Evolutionary conservation across 2,797 vertebrate genomes (phyloP).

Genomic region (Smutsia gigantea): DNA sequence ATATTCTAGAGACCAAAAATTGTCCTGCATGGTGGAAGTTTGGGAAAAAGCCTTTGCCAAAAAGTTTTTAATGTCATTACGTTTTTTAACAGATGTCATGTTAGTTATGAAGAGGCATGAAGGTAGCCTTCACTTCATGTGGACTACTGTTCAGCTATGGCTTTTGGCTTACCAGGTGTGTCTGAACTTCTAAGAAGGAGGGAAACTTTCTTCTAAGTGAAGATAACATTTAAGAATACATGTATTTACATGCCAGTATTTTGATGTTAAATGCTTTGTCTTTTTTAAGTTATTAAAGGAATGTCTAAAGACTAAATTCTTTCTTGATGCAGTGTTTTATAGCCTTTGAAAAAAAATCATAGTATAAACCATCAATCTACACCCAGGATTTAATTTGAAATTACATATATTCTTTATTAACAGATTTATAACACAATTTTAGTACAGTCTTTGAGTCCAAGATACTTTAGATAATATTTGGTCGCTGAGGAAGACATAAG

Average conservation of each 20-base stretch:
- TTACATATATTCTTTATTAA: slow-evolving; percentile 66
- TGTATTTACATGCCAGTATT: slow-evolving; percentile 74
- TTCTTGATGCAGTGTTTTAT: background rate
- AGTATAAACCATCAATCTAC: slow-evolving; percentile 38
- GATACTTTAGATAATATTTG: slow-evolving; percentile 89
- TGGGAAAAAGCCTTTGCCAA: background rate
- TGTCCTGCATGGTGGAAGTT: background rate
- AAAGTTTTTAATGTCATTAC: slow-evolving; percentile 3
- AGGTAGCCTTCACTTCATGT: background rate
- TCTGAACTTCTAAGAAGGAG: slow-evolving; percentile 81
- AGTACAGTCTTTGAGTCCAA: slow-evolving; percentile 14
- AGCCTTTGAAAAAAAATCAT: background rate
- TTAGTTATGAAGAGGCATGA: slow-evolving; percentile 1
- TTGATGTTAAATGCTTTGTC: slow-evolving; percentile 41
- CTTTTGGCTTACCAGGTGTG: background rate
- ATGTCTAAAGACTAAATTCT: slow-evolving; percentile 7
- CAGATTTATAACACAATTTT: slow-evolving; percentile 34
- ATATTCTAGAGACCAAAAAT: slow-evolving; percentile 3
- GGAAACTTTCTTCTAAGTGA: slow-evolving; percentile 82
- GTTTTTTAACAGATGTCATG: slow-evolving; percentile 46
- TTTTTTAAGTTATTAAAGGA: slow-evolving; percentile 68
- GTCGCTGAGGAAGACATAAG: slow-evolving; percentile 96
- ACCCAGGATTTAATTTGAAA: slow-evolving; percentile 40
- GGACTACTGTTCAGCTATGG: background rate
- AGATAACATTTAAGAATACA: slow-evolving; percentile 77